Conservation (phyloP, 2,797 vertebrate species). For the Aulostomus chinensis region DNA sequence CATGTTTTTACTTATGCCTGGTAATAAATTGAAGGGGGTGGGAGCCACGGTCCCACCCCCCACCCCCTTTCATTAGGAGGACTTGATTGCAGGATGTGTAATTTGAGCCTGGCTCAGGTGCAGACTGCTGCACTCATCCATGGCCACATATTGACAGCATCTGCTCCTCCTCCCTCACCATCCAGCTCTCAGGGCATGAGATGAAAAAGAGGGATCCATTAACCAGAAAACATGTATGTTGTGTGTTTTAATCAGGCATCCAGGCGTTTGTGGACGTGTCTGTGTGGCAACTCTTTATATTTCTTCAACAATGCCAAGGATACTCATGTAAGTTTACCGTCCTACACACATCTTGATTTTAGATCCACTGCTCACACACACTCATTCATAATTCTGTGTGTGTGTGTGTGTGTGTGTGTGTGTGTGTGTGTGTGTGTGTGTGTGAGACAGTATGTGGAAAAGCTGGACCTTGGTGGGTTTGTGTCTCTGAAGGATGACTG, state of each 20-base stretch:
- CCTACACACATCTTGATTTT: not conserved
- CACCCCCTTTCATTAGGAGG: constrained; percentile 28
- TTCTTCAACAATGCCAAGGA: constrained; percentile 86
- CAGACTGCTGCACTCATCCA: constrained; percentile 43
- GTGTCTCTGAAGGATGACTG: constrained; percentile 82
- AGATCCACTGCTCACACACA: not conserved
- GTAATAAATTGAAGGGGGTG: not conserved
- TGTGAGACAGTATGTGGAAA: constrained; percentile 82
- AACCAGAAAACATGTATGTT: constrained; percentile 11
- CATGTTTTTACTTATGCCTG: not conserved
- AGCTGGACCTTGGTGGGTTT: constrained; percentile 83
- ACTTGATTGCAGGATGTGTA: constrained; percentile 50
- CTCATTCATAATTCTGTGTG: not conserved
- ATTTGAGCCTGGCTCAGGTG: constrained; percentile 76
- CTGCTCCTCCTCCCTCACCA: constrained; percentile 61
- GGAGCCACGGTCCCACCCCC: not conserved
- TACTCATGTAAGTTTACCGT: constrained; percentile 75
- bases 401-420: constrained; percentile 6
- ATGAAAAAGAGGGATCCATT: constrained; percentile 40
- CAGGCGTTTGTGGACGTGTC: constrained; percentile 85
- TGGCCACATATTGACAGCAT: constrained; percentile 61
- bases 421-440: not conserved
- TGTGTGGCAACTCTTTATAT: constrained; percentile 84
- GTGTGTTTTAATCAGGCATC: constrained; percentile 72
- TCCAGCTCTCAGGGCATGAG: constrained; percentile 55